Percentiles rank a stretch among this genome's conserved stretches.
phyloP scores from a whole-genome alignment of 2,888 invertebrate genomes.

The Melikaiella ostensackeni region DNA sequence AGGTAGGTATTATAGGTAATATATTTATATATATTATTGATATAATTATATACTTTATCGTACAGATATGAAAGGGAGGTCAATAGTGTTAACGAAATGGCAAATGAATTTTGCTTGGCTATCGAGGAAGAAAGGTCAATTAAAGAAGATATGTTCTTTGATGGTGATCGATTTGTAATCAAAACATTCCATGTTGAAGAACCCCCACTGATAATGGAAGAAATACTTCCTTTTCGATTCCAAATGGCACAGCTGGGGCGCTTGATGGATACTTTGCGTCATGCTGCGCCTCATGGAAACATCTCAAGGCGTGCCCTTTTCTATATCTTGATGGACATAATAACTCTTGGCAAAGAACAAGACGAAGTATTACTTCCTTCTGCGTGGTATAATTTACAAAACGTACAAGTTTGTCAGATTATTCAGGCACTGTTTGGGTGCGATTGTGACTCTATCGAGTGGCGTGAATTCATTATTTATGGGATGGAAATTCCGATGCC shows the following conservation, averaged over 20 bases:
- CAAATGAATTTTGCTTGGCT: constrained; percentile 66
- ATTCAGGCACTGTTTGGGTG: constrained; percentile 79
- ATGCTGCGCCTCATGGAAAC: constrained; percentile 74
- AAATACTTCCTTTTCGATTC: constrained; percentile 56
- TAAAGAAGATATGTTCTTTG: constrained; percentile 78
- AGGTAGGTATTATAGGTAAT: background rate
- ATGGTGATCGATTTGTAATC: constrained; percentile 77
- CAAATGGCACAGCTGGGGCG: constrained; percentile 63
- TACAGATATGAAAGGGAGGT: constrained; percentile 74
- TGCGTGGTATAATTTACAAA: constrained; percentile 77
- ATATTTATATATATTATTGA: background rate
- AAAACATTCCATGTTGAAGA: constrained; percentile 59
- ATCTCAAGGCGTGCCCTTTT: constrained; percentile 78
- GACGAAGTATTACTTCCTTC: constrained; percentile 73
- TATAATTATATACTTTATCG: constrained; percentile 73
- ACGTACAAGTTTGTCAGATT: constrained; percentile 77
- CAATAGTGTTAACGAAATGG: constrained; percentile 69
- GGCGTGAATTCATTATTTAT: constrained; percentile 84
- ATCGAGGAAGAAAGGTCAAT: constrained; percentile 78
- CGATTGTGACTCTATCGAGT: constrained; percentile 79
- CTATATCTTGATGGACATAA: constrained; percentile 79
- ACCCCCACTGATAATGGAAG: constrained; percentile 48
- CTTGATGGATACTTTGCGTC: constrained; percentile 73
- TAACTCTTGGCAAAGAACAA: constrained; percentile 78
- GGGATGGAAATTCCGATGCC: constrained; percentile 81